A percentile compares a stretch with the other conserved stretches of the same genome.
Evolutionary conservation across 1,140 invertebrate species (phyloP).

Genomic region (Periplaneta americana): DNA sequence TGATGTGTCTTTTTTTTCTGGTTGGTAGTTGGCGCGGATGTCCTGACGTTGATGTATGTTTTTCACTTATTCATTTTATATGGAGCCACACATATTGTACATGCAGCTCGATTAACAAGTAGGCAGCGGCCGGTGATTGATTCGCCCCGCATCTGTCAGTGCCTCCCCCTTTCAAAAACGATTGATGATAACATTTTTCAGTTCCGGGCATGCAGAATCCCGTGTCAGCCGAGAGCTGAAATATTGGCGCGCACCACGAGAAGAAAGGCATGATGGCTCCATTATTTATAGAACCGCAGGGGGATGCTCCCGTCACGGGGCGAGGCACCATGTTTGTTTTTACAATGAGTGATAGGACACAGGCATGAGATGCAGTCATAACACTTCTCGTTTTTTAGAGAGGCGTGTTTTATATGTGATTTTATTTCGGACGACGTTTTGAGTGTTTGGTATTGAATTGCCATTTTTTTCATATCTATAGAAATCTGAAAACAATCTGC

Average conservation of each 20-base stretch:
- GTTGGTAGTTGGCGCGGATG: constrained; percentile 9
- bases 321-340: constrained; percentile 2
- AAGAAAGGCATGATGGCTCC: constrained; percentile 9
- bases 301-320: not conserved
- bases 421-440: not conserved
- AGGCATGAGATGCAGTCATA: not conserved
- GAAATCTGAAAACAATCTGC: not conserved
- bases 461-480: not conserved
- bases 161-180: not conserved
- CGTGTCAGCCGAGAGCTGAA: not conserved
- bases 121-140: constrained; percentile 7
- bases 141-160: constrained; percentile 4
- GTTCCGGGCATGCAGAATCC: constrained; percentile 4
- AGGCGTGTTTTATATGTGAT: not conserved
- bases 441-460: not conserved
- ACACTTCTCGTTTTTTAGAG: not conserved
- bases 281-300: constrained; percentile 14
- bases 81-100: constrained; percentile 13
- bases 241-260: constrained; percentile 2
- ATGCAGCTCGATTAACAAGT: constrained; percentile 12
- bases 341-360: constrained; percentile 5
- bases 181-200: constrained; percentile 17
- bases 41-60: constrained; percentile 17
- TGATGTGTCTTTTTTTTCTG: too few species aligned
- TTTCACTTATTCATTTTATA: constrained; percentile 14